A percentile compares a stretch with the other conserved stretches of the same genome.
These are phyloP conservation scores for Dysdera silvatica DNA, from an alignment of 1,140 invertebrate genomes.

Conservation along the genomic window DNA sequence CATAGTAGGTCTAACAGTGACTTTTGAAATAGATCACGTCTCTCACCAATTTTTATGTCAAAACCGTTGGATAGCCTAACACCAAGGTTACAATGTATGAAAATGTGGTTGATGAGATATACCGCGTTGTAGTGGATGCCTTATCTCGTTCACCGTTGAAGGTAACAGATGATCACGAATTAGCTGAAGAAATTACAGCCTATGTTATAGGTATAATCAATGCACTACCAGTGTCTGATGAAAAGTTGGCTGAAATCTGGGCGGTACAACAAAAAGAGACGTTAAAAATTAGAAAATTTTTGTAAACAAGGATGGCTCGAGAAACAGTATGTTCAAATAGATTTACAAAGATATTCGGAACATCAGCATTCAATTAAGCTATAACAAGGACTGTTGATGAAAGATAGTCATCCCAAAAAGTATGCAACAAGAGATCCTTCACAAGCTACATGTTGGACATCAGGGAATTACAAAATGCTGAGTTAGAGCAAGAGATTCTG, in stretches of 20 bases:
- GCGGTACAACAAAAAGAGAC: neutral
- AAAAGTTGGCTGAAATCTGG: neutral
- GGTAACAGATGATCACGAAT: neutral
- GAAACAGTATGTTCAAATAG: neutral
- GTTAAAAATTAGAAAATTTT: neutral
- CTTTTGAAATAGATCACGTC: neutral
- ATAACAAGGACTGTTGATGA: neutral
- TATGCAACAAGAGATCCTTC: neutral
- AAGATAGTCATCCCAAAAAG: neutral
- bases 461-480: constrained; percentile 1
- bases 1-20: neutral
- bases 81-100: neutral
- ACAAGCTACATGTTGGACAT: neutral
- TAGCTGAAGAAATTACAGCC: neutral
- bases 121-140: neutral
- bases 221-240: neutral
- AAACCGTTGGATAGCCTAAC: neutral
- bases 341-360: neutral
- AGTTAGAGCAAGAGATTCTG: neutral
- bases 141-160: neutral
- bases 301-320: neutral
- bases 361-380: neutral
- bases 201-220: neutral
- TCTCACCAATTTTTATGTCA: neutral
- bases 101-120: neutral